phyloP scores from a whole-genome alignment of 2,888 invertebrate species.

The Tipula helvola region DNA sequence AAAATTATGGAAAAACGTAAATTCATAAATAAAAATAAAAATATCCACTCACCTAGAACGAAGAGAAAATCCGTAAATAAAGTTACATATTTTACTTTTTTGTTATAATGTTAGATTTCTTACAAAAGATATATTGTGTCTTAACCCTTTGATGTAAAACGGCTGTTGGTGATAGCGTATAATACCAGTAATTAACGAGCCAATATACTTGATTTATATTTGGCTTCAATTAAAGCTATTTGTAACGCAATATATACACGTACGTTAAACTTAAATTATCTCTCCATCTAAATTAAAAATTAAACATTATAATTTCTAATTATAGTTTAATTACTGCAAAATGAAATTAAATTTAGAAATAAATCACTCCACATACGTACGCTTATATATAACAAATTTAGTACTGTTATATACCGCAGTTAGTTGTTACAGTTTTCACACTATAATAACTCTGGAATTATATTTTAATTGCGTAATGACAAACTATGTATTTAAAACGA shows the following conservation, averaged over 20 bases:
- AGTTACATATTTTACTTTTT: neutral
- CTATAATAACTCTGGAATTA: neutral
- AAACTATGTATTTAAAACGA: neutral
- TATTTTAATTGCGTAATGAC: neutral
- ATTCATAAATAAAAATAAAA: neutral
- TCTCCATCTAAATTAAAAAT: neutral
- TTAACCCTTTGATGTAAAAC: neutral
- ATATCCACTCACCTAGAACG: neutral
- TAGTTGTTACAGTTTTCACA: constrained; percentile 8
- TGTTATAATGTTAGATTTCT: neutral
- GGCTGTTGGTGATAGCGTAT: neutral
- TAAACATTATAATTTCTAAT: neutral
- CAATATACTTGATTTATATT: neutral
- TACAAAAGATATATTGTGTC: neutral
- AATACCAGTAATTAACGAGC: neutral
- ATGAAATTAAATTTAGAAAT: neutral
- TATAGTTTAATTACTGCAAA: neutral
- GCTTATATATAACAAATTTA: neutral
- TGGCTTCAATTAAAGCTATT: neutral
- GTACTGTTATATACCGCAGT: constrained; percentile 4
- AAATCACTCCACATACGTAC: neutral
- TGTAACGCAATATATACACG: neutral
- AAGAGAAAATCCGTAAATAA: neutral
- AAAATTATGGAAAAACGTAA: neutral
- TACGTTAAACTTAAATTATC: neutral